A percentile compares a stretch with the other conserved stretches of the same genome.
Evolutionary conservation across 1,140 invertebrate species (phyloP).

Genomic region (Dryas iulia): DNA sequence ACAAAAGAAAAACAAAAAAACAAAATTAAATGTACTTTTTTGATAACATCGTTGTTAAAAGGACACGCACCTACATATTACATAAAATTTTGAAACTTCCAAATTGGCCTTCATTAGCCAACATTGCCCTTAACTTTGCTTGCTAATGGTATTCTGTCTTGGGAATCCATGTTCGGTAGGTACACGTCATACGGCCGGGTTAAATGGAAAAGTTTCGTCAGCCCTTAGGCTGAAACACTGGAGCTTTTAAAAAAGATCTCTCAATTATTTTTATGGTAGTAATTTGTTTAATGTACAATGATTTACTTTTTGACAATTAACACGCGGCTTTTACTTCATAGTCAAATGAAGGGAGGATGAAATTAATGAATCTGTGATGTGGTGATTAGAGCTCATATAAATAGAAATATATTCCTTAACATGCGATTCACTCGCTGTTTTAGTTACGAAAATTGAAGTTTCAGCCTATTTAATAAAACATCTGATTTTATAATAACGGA

Average conservation of each 20-base stretch:
- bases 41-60: not conserved
- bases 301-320: not conserved
- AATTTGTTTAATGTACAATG: not conserved
- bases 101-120: conserved; percentile 5
- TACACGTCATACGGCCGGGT: conserved; percentile 34
- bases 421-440: too few species aligned
- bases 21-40: not conserved
- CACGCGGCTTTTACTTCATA: not conserved
- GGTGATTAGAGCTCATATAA: too few species aligned
- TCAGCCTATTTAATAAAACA: too few species aligned
- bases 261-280: not conserved
- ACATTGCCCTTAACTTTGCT: conserved; percentile 16
- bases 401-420: too few species aligned
- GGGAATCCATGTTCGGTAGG: conserved; percentile 8
- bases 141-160: conserved; percentile 13
- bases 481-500: too few species aligned
- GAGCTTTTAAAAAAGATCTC: not conserved
- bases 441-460: too few species aligned
- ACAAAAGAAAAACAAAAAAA: not conserved
- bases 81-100: not conserved
- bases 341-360: too few species aligned
- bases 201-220: conserved; percentile 60
- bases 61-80: not conserved
- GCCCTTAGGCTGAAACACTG: not conserved
- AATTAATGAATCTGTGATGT: too few species aligned